phyloP scores from a whole-genome alignment of 2,797 vertebrate species.

The Pseudochaenichthys georgianus region DNA sequence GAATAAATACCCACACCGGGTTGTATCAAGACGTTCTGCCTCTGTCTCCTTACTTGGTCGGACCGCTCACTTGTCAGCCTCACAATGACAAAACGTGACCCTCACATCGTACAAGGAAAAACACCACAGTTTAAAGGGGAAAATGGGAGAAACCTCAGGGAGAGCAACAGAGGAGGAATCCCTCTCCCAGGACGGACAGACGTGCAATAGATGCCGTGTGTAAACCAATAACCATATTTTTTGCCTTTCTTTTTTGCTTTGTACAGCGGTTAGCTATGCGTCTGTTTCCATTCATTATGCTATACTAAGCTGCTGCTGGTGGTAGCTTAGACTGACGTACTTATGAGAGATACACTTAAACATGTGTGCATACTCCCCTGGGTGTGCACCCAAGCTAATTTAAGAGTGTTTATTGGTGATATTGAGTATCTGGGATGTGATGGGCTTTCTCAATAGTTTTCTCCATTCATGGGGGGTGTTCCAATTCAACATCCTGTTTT shows the following conservation, averaged over 20 bases:
- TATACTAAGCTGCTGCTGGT: background rate
- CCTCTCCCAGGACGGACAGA: no score
- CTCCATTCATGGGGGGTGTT: conserved; percentile 10
- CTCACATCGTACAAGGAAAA: no score
- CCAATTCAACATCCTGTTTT: conserved; percentile 49
- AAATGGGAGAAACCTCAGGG: no score
- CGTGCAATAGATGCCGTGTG: no score
- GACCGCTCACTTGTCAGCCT: no score
- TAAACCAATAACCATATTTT: no score
- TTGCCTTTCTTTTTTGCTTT: background rate
- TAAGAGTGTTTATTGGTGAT: conserved; percentile 29
- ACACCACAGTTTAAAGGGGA: no score
- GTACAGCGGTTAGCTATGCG: background rate
- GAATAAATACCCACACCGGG: no score
- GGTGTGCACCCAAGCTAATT: conserved; percentile 26
- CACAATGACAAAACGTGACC: no score
- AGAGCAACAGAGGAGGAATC: no score
- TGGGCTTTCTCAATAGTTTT: conserved; percentile 2
- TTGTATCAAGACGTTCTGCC: no score
- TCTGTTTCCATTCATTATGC: background rate
- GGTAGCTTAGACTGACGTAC: background rate
- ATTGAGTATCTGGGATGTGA: background rate
- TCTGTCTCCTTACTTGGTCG: no score
- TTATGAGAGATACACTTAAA: background rate
- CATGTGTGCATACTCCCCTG: background rate